Evolutionary conservation across 2,113 vertebrate genomes (phyloP).

Genomic region (Bubo bubo): DNA sequence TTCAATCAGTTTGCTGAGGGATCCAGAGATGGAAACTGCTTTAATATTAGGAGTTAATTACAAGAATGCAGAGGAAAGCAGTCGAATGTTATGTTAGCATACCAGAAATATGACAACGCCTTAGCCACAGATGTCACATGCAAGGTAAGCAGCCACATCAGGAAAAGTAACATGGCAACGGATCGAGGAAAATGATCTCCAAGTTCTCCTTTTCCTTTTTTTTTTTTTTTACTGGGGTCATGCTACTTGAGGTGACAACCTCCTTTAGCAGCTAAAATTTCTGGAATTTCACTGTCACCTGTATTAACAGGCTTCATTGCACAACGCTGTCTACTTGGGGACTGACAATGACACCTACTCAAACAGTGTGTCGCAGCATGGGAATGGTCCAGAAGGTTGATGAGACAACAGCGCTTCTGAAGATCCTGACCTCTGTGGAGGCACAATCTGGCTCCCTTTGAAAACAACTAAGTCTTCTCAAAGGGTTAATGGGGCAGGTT

Average conservation of each 20-base stretch:
- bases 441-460: neutral
- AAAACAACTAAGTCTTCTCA: neutral
- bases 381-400: neutral
- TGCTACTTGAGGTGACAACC: neutral
- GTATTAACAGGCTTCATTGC: neutral
- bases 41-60: constrained; percentile 57
- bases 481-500: neutral
- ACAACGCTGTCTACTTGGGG: neutral
- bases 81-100: constrained; percentile 10
- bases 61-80: neutral
- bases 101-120: neutral
- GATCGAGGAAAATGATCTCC: neutral
- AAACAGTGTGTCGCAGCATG: neutral
- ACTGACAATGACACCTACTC: neutral
- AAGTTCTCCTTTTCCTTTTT: neutral
- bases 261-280: neutral
- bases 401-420: neutral
- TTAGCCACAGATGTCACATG: neutral
- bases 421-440: neutral
- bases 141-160: neutral
- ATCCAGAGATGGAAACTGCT: constrained; percentile 18
- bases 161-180: fast-evolving
- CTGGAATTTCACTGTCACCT: neutral
- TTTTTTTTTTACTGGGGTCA: neutral
- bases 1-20: constrained; percentile 40